Conservation (phyloP, 2,797 vertebrate genomes). For the Emydoidea blandingii region DNA sequence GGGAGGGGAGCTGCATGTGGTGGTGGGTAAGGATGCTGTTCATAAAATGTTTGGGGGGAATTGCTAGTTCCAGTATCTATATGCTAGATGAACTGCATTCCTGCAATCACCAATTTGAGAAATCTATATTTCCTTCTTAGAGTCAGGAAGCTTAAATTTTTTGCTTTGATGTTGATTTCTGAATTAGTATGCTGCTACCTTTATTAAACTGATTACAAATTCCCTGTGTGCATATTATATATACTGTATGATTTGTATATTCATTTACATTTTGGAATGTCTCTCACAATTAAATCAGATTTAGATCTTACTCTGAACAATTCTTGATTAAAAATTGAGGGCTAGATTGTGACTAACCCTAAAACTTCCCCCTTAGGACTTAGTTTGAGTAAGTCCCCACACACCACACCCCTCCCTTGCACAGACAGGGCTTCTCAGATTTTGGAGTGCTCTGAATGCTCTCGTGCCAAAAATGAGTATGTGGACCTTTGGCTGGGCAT, state of each 20-base stretch:
- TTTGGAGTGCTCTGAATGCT: neutral
- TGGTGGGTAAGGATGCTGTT: neutral
- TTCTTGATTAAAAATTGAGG: neutral
- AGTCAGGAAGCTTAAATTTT: neutral
- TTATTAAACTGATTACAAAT: neutral
- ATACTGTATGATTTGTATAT: neutral
- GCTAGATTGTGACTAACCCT: neutral
- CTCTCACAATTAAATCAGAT: neutral
- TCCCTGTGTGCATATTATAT: fast-evolving
- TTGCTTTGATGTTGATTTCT: neutral
- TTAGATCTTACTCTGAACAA: fast-evolving
- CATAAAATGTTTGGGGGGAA: neutral
- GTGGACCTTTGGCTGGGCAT: neutral
- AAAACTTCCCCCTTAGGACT: neutral
- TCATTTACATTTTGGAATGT: neutral
- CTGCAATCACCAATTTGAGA: neutral
- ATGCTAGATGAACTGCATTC: fast-evolving
- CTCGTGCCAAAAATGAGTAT: neutral
- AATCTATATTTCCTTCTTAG: neutral
- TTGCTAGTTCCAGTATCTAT: fast-evolving
- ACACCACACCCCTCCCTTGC: neutral
- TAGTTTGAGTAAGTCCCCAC: fast-evolving
- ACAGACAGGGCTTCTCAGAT: fast-evolving
- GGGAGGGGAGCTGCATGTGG: neutral
- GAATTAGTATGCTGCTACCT: neutral